Base-by-base conservation (phyloP, 1,140 invertebrate species). In the Sycophaga agraensis region DNA sequence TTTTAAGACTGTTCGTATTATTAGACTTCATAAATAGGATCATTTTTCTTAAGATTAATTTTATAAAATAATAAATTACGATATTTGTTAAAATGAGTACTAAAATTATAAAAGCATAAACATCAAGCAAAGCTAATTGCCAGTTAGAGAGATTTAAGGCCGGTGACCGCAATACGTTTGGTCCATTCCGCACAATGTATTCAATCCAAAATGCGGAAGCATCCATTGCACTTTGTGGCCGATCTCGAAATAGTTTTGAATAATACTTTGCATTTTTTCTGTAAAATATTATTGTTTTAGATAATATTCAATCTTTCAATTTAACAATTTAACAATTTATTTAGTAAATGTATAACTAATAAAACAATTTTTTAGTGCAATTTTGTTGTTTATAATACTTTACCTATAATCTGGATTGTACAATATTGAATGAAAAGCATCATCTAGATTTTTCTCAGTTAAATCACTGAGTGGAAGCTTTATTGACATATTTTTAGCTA, bases 131-230 rank as follows among this genome's bases (percentile, higher is more conserved):
- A 12, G 69, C 59, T 26, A 70, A 53, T 64, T 78, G 67, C 46
- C 70, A 74, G 65, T 68, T 74, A 1, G 63, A 28, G 8, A 73
- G 48, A n/a, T 70, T 63, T 56, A 65, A 61, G 22, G 68, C 64
- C 42, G 68, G 63, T 35, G 73, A 70, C 62, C 68, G 59, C 17
- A 72, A 24, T 17, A 60, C 39, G 64, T 58, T 66, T 37, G 80
- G 82, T 2, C 77, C 77, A 55, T 83, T 76, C 16, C 79, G 71
- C 14, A 81, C 75, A 8, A 82, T 76, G 48, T 82, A 84, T 68
- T 86, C 83, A 0, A 82, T 78, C 84, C 84, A 86, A 68, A 75
- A 85, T 26, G 79, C 74, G 7, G 83, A 84, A 9, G 67, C 81
- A 22, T 86, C 81, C 64, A 84, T 70, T 0, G 84, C 69, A 24